Base-by-base conservation (phyloP, 2,797 vertebrate species). In the Sebastes glaucus region DNA sequence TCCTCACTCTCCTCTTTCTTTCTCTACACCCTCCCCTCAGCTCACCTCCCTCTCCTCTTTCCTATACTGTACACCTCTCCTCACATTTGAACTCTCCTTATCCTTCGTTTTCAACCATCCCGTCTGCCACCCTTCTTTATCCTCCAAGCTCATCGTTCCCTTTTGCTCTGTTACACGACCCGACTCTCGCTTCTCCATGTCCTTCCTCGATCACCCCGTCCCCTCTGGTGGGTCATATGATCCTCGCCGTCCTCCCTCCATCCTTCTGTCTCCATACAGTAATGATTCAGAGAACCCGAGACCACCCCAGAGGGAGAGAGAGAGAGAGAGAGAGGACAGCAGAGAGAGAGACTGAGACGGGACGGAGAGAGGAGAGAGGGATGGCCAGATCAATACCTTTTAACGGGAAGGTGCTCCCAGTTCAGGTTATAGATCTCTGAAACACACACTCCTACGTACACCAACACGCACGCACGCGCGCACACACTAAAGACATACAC, bases 251-350 rank as follows among this genome's bases (percentile, higher is more conserved):
- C 74, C 53, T 64, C 35, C 25, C 52, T 61, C 81, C 74, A 22
- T 74, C 84, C 77, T 27, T 78, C 77, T 81, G 87, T 90, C 88
- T 89, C 88, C 80, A 75, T 71, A 80, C 86, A 82, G 88, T 84
- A 91, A 92, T 86, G 89, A 94, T 82, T 82, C 80, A 84, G 86
- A 88, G 86, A 95, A 94, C 90, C 83, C n/a, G 92, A 96, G 92
- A 94, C 83, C 83, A 77, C 92, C 88, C 87, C 77, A 85, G 87
- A 84, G 88, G 71, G 59, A 67, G n/a, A 52, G 72, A 25, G 62
- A 60, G 52, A 2, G 30, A 11, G 62, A 60, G 35, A 0, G 33
- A 25, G 72, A 27, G 25, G 32, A 63, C 1, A 3, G 65, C 16
- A 46, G 67, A 59, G 59, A 18, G 14, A 75, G 59, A 78, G 66